These are phyloP conservation scores for Diadegma fenestrale DNA, from an alignment of 2,888 invertebrate genomes.

Conservation along the genomic window DNA sequence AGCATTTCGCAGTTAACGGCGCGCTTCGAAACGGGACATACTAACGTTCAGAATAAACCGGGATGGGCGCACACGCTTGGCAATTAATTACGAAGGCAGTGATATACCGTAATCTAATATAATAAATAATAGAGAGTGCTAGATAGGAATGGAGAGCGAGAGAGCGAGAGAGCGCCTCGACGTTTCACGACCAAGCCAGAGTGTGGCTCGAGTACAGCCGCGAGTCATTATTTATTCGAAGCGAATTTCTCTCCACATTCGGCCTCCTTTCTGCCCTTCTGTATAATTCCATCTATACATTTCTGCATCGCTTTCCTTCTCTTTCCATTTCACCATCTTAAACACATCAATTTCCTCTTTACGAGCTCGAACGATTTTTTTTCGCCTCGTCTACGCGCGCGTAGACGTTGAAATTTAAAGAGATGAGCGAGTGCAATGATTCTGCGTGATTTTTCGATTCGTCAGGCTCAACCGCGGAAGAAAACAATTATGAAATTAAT, in stretches of 20 bases:
- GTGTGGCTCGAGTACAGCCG: constrained; percentile 62
- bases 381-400: not conserved
- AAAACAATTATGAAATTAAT: not conserved
- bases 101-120: constrained; percentile 77
- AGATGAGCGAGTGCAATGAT: not conserved
- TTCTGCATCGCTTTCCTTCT: not conserved
- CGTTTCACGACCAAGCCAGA: constrained; percentile 1
- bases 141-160: constrained; percentile 46
- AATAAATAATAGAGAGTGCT: constrained; percentile 77
- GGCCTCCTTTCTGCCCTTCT: not conserved
- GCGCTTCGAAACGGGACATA: constrained; percentile 71
- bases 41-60: constrained; percentile 64
- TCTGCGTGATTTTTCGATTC: not conserved
- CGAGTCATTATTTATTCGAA: constrained; percentile 75
- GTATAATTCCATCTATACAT: constrained; percentile 21
- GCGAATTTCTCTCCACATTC: constrained; percentile 65
- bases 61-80: constrained; percentile 65
- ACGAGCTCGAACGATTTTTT: not conserved
- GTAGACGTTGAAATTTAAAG: not conserved
- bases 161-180: constrained; percentile 41
- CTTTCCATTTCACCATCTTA: not conserved
- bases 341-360: not conserved
- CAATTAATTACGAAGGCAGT: constrained; percentile 78
- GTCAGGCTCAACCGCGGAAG: not conserved
- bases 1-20: constrained; percentile 75